Conservation (phyloP, 23 tunicate genomes). For the Phallusia fumigata region DNA sequence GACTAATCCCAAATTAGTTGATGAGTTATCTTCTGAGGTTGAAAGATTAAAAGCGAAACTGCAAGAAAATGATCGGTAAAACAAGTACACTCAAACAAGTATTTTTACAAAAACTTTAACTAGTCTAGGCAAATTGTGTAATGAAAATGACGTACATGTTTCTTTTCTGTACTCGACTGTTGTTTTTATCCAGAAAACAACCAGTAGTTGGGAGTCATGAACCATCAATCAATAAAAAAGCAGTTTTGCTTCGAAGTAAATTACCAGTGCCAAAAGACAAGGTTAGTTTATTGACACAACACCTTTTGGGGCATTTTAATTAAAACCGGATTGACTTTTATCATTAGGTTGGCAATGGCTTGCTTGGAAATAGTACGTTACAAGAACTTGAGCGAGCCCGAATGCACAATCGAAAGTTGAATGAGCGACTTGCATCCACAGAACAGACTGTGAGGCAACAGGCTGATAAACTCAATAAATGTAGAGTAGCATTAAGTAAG, state of each 20-base stretch:
- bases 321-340: background rate
- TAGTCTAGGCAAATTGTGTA: no score
- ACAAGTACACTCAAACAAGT: background rate
- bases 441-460: conserved; percentile 89
- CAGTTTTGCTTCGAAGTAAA: conserved; percentile 41
- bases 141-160: no score
- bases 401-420: conserved; percentile 50
- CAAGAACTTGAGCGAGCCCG: conserved; percentile 70
- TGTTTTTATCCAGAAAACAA: background rate
- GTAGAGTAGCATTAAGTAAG: conserved; percentile 65
- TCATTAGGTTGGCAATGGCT: background rate
- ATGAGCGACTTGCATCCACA: conserved; percentile 67
- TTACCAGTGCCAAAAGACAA: conserved; percentile 57
- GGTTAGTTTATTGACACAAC: conserved; percentile 18
- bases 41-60: conserved; percentile 46
- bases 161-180: background rate
- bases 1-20: conserved; percentile 30
- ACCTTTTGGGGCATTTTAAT: no score
- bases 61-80: conserved; percentile 4
- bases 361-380: conserved; percentile 6
- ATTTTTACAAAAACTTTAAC: no score
- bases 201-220: background rate
- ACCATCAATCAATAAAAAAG: background rate
- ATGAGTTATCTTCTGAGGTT: conserved; percentile 53
- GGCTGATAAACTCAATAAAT: conserved; percentile 75